Base-by-base conservation (phyloP, 2,797 vertebrate species). In the Danio tinwini region DNA sequence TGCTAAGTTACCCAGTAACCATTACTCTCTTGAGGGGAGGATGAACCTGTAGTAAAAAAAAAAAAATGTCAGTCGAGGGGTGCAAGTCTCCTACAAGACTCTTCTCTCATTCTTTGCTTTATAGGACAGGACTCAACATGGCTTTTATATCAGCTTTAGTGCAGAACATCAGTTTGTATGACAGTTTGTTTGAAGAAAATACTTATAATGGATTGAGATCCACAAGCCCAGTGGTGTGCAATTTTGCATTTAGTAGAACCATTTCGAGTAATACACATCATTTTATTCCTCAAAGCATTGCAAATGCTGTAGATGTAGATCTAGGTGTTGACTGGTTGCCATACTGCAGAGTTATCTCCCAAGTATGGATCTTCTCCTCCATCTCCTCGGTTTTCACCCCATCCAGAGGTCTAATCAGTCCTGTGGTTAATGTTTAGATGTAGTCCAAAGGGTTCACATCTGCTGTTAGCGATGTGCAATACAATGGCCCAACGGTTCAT, bases 401-500 rank as follows among this genome's bases (percentile, higher is more conserved):
- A 45, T 40, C 63, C 16, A n/a, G 52, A 58, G 80, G 19, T 58
- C 11, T 53, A 69, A 67, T 78, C 80, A 78, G 29, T 73, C 69
- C 44, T 68, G 12, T 68, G 68, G 74, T 83, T 77, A 81, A 77
- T 68, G 74, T 82, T 87, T 85, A 82, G 68, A 78, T 67, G 55
- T 19, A 68, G 47, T 64, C 78, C 63, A 76, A 70, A 84, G 80
- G 75, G 71, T 76, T 81, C 73, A 49, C 59, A 83, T 80, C 80
- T 82, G 68, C 64, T 73, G 52, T 59, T 42, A 21, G 67, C 45
- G 49, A 45, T 49, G 29, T 50, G 19, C 56, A 71, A 49, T 29
- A 49, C 58, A 29, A 6, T 37, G 47, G 61, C 62, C 61, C 82
- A 74, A 69, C 44, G 49, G 59, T 73, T 81, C 82, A 63, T 76